A percentile compares a stretch with the other conserved stretches of the same genome.
phyloP scores from a whole-genome alignment of 2,797 vertebrate genomes.

The Hippopotamyrus pictus region DNA sequence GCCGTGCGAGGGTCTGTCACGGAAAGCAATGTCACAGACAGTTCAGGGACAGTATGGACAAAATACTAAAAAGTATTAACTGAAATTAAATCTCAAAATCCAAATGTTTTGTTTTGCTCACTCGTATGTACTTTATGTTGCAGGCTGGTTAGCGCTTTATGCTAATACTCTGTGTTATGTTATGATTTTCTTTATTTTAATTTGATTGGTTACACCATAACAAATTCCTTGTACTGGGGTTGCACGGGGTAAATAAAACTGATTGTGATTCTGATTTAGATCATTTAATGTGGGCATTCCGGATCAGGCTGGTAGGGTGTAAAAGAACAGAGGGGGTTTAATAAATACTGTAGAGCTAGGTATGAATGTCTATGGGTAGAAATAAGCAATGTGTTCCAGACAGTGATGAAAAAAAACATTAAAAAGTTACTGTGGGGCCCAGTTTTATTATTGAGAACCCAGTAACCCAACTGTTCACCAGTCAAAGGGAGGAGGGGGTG shows the following conservation, averaged over 20 bases:
- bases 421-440: not conserved
- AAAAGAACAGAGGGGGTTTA: not conserved
- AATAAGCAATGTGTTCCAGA: not conserved
- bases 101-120: not conserved
- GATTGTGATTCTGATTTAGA: not conserved
- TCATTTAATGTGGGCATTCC: not conserved
- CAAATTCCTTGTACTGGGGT: not conserved
- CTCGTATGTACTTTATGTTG: not conserved
- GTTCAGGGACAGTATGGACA: not conserved
- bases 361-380: not conserved
- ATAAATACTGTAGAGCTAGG: not conserved
- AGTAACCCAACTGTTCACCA: constrained; percentile 1
- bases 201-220: not conserved
- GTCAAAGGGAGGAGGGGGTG: not conserved
- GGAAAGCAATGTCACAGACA: not conserved
- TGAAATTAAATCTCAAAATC: not conserved
- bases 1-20: not conserved
- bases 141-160: not conserved
- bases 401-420: not conserved
- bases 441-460: not conserved
- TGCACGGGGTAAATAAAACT: not conserved
- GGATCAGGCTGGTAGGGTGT: not conserved
- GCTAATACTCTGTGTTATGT: not conserved
- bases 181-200: not conserved
- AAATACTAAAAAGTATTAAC: not conserved